Conservation (phyloP, 2,888 invertebrate species). For the Thera britannica region DNA sequence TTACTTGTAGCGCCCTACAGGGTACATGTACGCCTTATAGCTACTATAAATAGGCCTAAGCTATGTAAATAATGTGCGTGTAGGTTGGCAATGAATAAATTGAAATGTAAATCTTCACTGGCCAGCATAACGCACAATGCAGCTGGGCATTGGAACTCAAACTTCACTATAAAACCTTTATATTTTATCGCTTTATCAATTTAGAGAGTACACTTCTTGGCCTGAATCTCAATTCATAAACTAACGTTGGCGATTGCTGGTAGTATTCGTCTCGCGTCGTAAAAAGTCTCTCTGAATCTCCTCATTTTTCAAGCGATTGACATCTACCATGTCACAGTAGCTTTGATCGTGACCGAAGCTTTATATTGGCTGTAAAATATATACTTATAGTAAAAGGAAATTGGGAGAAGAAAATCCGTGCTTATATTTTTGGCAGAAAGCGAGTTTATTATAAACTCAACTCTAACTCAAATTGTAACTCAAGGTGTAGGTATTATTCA, state of each 20-base stretch:
- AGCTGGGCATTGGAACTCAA: too few relatives aligned
- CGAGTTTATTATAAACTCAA: background rate
- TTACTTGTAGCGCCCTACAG: too few relatives aligned
- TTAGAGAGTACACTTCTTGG: background rate
- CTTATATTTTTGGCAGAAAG: background rate
- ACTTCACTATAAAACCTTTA: too few relatives aligned
- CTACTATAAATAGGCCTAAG: too few relatives aligned
- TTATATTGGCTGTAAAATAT: conserved; percentile 1
- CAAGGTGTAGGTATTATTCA: too few relatives aligned
- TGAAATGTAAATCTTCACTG: too few relatives aligned
- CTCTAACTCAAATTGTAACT: too few relatives aligned
- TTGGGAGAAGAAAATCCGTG: background rate
- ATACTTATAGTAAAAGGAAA: background rate
- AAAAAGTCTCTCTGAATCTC: background rate
- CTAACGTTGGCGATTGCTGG: background rate
- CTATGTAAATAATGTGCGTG: too few relatives aligned
- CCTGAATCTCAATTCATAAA: background rate
- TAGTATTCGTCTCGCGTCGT: background rate
- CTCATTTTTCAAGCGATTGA: background rate
- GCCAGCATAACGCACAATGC: too few relatives aligned
- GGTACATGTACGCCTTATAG: too few relatives aligned
- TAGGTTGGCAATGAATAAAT: too few relatives aligned
- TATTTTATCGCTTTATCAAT: too few relatives aligned
- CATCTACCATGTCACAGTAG: background rate
- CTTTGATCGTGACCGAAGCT: conserved; percentile 1